Percentiles rank a stretch among this genome's conserved stretches.
Conservation (phyloP, 2,113 vertebrate species). For the Psilopsiagon aurifrons region DNA sequence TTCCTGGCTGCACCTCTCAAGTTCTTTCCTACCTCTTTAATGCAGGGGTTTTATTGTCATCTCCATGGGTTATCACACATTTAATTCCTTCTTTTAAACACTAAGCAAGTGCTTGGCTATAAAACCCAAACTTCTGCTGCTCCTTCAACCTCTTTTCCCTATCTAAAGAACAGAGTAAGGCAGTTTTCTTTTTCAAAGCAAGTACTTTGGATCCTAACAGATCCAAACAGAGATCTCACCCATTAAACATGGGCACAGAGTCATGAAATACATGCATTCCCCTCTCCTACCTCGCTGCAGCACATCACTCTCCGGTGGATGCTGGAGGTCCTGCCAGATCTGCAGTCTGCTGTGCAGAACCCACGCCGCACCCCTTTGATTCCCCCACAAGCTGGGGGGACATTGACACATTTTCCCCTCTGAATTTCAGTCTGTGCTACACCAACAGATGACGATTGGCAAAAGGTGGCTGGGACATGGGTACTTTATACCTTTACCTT, state of each 20-base stretch:
- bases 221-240: background rate
- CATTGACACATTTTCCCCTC: background rate
- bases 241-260: background rate
- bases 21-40: slow-evolving; percentile 55
- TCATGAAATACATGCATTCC: background rate
- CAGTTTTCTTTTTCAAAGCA: background rate
- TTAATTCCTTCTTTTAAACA: background rate
- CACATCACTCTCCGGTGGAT: background rate
- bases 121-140: background rate
- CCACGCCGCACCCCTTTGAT: background rate
- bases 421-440: background rate
- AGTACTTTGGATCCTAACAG: background rate
- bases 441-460: background rate
- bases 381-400: background rate
- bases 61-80: background rate
- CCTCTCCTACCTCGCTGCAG: background rate
- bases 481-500: background rate
- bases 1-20: slow-evolving; percentile 36
- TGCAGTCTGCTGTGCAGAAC: background rate
- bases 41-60: background rate
- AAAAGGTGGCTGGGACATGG: background rate
- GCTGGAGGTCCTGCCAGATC: background rate
- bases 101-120: background rate
- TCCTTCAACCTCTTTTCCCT: background rate
- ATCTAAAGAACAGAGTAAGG: background rate